Percentiles rank a stretch among this genome's conserved stretches.
Evolutionary conservation across 2,888 invertebrate species (phyloP).

Genomic region (Argyresthia albistria): DNA sequence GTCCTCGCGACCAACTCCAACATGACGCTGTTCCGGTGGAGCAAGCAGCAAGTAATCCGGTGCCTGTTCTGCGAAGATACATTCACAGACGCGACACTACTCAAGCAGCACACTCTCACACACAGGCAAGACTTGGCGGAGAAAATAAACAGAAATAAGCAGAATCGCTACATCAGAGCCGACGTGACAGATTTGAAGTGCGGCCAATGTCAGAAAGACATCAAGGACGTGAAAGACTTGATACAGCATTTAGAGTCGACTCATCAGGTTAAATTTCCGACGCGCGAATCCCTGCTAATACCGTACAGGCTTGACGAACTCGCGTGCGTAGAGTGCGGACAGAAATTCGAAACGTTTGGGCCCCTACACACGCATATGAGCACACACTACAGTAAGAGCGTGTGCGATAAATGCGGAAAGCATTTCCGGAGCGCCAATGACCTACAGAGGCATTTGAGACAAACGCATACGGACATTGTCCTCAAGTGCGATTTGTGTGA

Average conservation of each 20-base stretch:
- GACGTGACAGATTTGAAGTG: slow-evolving; percentile 6
- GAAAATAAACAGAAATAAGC: slow-evolving; percentile 1
- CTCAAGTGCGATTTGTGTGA: slow-evolving; percentile 3
- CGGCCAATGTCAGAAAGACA: neutral
- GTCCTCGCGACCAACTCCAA: slow-evolving; percentile 3
- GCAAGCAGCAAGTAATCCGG: slow-evolving; percentile 1
- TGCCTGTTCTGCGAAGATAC: slow-evolving; percentile 7
- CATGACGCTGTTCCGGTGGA: slow-evolving; percentile 3
- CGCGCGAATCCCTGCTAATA: neutral
- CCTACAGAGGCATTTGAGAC: slow-evolving; percentile 1
- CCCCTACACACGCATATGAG: slow-evolving; percentile 6
- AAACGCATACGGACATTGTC: neutral
- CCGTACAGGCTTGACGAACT: neutral
- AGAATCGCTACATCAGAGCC: slow-evolving; percentile 3
- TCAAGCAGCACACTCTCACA: slow-evolving; percentile 1
- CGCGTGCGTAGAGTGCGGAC: slow-evolving; percentile 1
- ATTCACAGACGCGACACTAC: neutral
- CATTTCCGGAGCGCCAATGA: slow-evolving; percentile 1
- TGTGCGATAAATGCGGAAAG: slow-evolving; percentile 6
- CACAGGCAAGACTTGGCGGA: neutral
- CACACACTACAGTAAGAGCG: slow-evolving; percentile 4
- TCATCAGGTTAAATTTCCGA: neutral
- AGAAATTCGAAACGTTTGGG: neutral
- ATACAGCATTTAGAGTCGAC: neutral
- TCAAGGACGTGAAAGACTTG: neutral